Percentiles rank a stretch among this genome's conserved stretches.
Evolutionary conservation across 2,113 vertebrate genomes (phyloP).

Genomic region (Tragelaphus strepsiceros): DNA sequence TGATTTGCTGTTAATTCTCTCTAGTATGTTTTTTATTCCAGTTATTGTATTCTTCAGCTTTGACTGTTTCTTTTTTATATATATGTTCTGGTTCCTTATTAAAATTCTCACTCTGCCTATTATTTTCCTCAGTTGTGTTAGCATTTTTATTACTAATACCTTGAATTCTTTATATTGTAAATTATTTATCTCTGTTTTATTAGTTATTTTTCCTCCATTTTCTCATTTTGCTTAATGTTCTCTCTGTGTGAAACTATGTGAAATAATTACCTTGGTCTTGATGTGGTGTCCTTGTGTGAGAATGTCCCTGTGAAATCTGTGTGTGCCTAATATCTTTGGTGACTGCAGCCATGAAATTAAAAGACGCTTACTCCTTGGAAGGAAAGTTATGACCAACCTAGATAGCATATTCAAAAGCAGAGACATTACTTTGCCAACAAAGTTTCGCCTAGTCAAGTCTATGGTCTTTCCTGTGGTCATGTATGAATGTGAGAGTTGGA

Average conservation of each 20-base stretch:
- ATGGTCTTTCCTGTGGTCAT: no score
- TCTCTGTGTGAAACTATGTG: neutral
- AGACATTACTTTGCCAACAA: no score
- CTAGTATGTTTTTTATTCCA: neutral
- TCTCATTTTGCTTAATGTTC: neutral
- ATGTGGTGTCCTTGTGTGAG: neutral
- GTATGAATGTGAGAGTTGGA: no score
- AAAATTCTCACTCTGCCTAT: neutral
- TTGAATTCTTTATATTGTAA: neutral
- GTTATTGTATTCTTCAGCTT: neutral
- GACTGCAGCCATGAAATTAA: neutral
- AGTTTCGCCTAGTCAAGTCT: no score
- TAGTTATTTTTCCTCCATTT: neutral
- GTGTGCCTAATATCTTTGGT: neutral
- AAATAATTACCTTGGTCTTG: neutral
- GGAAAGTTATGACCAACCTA: no score
- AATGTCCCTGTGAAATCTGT: neutral
- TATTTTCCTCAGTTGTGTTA: neutral
- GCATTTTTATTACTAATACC: neutral
- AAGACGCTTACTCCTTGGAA: no score
- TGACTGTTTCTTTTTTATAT: neutral
- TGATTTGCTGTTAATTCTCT: neutral
- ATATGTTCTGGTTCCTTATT: neutral
- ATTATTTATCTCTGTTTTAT: neutral
- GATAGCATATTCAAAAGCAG: no score